A percentile compares a stretch with the other conserved stretches of the same genome.
Evolutionary conservation across 2,113 vertebrate genomes (phyloP).

Genomic region (Brachionichthys hirsutus): DNA sequence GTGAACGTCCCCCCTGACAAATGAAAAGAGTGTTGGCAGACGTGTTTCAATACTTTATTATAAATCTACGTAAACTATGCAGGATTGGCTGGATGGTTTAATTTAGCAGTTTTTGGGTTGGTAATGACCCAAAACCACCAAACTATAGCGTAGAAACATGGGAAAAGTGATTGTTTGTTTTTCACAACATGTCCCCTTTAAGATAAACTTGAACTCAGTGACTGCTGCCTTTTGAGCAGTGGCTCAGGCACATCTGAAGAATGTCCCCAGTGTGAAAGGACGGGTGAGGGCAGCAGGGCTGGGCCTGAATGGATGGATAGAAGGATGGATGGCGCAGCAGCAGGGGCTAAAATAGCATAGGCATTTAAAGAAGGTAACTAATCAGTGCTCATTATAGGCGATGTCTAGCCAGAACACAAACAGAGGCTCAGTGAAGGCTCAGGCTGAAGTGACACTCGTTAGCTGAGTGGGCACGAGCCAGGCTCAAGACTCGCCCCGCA

Average conservation of each 20-base stretch:
- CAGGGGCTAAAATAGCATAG: slow-evolving; percentile 68
- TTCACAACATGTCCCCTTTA: no score
- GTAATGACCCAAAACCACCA: no score
- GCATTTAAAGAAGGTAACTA: slow-evolving; percentile 76
- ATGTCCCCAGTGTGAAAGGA: slow-evolving; percentile 52
- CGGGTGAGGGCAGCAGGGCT: slow-evolving; percentile 12
- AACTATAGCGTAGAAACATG: no score
- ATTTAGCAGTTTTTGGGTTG: no score
- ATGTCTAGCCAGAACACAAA: slow-evolving; percentile 81
- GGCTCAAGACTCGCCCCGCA: slow-evolving; percentile 17
- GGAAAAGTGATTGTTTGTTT: no score
- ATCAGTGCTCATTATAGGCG: slow-evolving; percentile 77
- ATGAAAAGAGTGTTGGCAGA: no score
- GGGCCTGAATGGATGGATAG: slow-evolving; percentile 12
- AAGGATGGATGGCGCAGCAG: slow-evolving; percentile 40
- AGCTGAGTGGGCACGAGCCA: slow-evolving; percentile 14
- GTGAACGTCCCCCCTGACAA: no score
- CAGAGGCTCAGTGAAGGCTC: slow-evolving; percentile 66
- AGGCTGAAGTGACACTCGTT: slow-evolving; percentile 58
- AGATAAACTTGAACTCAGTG: no score
- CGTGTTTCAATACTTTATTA: no score
- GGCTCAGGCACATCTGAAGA: slow-evolving; percentile 62
- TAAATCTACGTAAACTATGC: no score
- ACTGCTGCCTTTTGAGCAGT: slow-evolving; percentile 37
- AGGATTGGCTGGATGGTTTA: no score